phyloP scores from a whole-genome alignment of 2,888 invertebrate species.

The Macaria notata region DNA sequence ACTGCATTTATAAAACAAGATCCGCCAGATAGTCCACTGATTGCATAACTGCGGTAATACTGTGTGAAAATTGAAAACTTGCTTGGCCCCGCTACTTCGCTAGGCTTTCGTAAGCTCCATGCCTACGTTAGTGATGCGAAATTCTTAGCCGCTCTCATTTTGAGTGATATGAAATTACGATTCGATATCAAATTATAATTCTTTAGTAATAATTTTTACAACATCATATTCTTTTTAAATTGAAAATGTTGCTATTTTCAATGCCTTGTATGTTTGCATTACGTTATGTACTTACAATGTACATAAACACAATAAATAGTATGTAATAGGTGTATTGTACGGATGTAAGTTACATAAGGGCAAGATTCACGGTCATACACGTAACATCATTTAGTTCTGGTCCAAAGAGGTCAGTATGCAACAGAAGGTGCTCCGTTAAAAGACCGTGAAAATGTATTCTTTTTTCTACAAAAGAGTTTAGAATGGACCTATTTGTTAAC shows the following conservation, averaged over 20 bases:
- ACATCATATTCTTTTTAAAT: too few species aligned
- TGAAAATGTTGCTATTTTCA: too few species aligned
- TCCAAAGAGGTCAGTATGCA: conserved; percentile 17
- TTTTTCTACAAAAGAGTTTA: too few species aligned
- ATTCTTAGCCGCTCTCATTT: not conserved
- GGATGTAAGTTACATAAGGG: conserved; percentile 3
- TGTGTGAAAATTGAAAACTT: conserved; percentile 36
- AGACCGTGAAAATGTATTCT: conserved; percentile 17
- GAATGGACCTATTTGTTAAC: too few species aligned
- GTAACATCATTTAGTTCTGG: conserved; percentile 4
- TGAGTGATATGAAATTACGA: too few species aligned
- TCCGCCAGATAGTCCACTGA: conserved; percentile 20
- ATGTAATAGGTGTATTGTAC: not conserved
- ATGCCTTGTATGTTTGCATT: too few species aligned
- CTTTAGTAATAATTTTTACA: too few species aligned
- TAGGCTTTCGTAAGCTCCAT: conserved; percentile 28
- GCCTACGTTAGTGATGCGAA: conserved; percentile 9
- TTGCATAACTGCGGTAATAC: conserved; percentile 25
- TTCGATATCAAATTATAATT: too few species aligned
- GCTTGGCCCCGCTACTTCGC: conserved; percentile 1
- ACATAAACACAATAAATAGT: too few species aligned
- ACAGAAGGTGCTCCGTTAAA: conserved; percentile 9
- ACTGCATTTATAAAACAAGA: conserved; percentile 26
- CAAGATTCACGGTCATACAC: conserved; percentile 12
- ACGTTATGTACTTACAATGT: too few species aligned